phyloP scores from a whole-genome alignment of 2,113 vertebrate species.

The Amia ocellicauda region DNA sequence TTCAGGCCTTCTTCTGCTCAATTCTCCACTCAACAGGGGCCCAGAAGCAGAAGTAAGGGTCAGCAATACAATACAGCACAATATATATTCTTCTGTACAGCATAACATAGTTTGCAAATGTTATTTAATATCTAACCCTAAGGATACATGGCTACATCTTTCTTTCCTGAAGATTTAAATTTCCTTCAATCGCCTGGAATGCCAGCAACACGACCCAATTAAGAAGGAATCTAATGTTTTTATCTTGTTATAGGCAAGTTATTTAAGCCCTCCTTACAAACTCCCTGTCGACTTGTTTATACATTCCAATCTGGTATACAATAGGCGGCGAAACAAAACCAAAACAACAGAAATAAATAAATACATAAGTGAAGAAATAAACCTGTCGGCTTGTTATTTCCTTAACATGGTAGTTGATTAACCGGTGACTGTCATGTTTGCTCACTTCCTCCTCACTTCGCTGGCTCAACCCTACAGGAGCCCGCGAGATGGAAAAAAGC shows the following conservation, averaged over 20 bases:
- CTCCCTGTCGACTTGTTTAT: neutral
- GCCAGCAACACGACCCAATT: constrained; percentile 5
- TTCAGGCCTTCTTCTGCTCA: neutral
- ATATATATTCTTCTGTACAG: constrained; percentile 8
- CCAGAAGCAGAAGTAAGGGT: constrained; percentile 22
- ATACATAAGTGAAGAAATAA: neutral
- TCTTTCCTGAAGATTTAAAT: constrained; percentile 12
- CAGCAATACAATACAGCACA: constrained; percentile 16
- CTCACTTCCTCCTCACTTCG: constrained; percentile 53
- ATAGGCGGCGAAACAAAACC: neutral
- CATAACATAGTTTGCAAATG: constrained; percentile 22
- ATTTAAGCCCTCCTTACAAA: too few relatives aligned
- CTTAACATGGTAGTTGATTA: constrained; percentile 51
- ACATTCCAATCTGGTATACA: neutral
- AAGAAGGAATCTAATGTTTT: neutral
- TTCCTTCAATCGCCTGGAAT: constrained; percentile 9
- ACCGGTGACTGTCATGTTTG: constrained; percentile 59
- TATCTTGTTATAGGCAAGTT: too few relatives aligned
- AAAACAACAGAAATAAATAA: constrained; percentile 15
- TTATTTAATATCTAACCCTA: constrained; percentile 29
- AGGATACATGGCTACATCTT: constrained; percentile 2
- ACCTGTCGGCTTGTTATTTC: constrained; percentile 40
- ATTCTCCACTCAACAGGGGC: constrained; percentile 15
- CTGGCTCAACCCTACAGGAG: constrained; percentile 50
- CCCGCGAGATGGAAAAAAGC: constrained; percentile 45